Evolutionary conservation across 2,888 invertebrate species (phyloP), one percentile per base, ranked within the genome.

Genomic region (Tribolium freemani): DNA sequence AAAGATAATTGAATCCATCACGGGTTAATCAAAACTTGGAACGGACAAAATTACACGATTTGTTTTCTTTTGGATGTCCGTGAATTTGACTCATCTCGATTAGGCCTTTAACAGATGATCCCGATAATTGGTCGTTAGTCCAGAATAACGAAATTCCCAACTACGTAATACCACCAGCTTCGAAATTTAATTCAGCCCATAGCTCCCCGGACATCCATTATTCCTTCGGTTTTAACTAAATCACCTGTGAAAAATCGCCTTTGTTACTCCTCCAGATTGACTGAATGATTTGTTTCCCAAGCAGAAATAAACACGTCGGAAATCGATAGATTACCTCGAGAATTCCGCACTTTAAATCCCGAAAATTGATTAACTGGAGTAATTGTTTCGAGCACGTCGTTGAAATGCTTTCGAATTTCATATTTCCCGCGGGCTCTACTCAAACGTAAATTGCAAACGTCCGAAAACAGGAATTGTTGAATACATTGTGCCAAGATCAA

Each of bases 211-310:
- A 79, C 79, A 81, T 81, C 78, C 78, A 82, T 80, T 82, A 80
- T 81, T 79, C 79, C 78, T 77, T 72, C 64, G 77, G 76, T 75
- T 78, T 79, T 77, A 78, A 79, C 80, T 82, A 81, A 82, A 82
- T 82, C 81, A 81, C 81, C 79, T 81, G 80, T 81, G 82, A 82
- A 81, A 81, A 81, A 82, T 74, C 58, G 74, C 71, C 51, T 26
- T 74, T 75, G 75, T 76, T 77, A 81, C 77, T 78, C 76, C 77
- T 76, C 73, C 73, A 77, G 79, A 79, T 79, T 78, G 78, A 73
- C 75, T 68, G 78, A 77, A 79, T 80, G 79, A 81, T 81, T 80
- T 80, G 79, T 80, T 74, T 72, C 72, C 16, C 16, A 44, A 54
- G 13, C 30, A 56, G 53, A 70, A 70, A 70, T 70, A 70, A 61